Evolutionary conservation across 1,140 invertebrate species (phyloP).

Genomic region (Drosophila ercepeae): DNA sequence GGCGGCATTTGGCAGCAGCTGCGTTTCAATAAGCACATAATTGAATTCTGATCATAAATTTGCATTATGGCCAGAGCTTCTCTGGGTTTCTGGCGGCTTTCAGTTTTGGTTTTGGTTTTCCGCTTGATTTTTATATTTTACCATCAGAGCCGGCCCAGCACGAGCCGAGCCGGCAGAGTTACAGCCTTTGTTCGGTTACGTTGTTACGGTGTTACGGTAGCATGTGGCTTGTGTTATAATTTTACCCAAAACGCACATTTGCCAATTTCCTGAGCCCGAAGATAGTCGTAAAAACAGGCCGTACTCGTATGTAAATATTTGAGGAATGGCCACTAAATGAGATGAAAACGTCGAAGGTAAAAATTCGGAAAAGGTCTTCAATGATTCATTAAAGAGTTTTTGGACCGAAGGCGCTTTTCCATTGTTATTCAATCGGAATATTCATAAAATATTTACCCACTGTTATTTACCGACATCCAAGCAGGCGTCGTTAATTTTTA

Average conservation of each 20-base stretch:
- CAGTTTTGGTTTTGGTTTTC: constrained; percentile 63
- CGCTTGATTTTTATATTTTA: constrained; percentile 48
- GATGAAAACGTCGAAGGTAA: constrained; percentile 20
- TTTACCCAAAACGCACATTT: constrained; percentile 82
- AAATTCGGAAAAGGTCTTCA: background rate
- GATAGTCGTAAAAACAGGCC: constrained; percentile 72
- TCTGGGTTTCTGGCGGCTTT: constrained; percentile 65
- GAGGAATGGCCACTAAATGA: constrained; percentile 33
- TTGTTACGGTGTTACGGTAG: constrained; percentile 21
- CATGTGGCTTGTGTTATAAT: constrained; percentile 78
- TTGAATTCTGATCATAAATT: constrained; percentile 83
- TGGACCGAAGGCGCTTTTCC: background rate
- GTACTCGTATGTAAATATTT: constrained; percentile 62
- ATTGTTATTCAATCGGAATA: background rate
- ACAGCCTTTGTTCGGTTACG: background rate
- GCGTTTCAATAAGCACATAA: constrained; percentile 82
- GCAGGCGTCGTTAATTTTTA: background rate
- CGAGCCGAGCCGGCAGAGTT: constrained; percentile 1
- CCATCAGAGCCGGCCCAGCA: constrained; percentile 23
- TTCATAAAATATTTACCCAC: background rate
- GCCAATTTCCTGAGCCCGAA: constrained; percentile 42
- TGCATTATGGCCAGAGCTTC: constrained; percentile 72
- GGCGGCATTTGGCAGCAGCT: constrained; percentile 59
- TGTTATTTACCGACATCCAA: background rate
- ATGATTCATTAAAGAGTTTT: background rate